Evolutionary conservation across 1,140 invertebrate species (phyloP).

Genomic region (Philotrypesis tridentata): DNA sequence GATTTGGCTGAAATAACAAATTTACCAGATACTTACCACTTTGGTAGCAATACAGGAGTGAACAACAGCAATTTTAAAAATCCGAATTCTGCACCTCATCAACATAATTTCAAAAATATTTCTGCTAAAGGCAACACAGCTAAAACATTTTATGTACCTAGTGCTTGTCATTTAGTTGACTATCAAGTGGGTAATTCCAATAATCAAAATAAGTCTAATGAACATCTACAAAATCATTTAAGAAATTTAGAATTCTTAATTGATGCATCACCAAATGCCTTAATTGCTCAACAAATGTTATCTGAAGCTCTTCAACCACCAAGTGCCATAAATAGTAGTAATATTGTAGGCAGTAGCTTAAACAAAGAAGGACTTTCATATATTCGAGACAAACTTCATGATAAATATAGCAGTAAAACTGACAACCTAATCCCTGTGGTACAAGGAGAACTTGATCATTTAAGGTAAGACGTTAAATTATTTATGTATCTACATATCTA

Average conservation of each 20-base stretch:
- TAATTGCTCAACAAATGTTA: conserved; percentile 61
- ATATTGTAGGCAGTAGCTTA: conserved; percentile 67
- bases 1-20: background rate
- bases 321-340: conserved; percentile 57
- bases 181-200: background rate
- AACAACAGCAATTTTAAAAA: conserved; percentile 6
- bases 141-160: background rate
- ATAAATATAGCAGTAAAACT: conserved; percentile 52
- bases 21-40: background rate
- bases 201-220: background rate
- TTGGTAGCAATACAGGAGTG: background rate
- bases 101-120: background rate
- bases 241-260: conserved; percentile 42
- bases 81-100: conserved; percentile 8
- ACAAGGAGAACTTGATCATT: conserved; percentile 36
- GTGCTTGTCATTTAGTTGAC: background rate
- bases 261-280: conserved; percentile 46
- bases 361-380: conserved; percentile 59
- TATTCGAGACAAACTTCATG: conserved; percentile 65
- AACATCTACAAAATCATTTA: background rate
- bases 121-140: conserved; percentile 11
- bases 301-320: conserved; percentile 63
- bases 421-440: conserved; percentile 19
- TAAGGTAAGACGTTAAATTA: background rate
- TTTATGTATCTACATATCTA: background rate